Percentiles rank a stretch among this genome's conserved stretches.
phyloP scores from a whole-genome alignment of 2,888 invertebrate genomes.

The Nesidiocoris tenuis region DNA sequence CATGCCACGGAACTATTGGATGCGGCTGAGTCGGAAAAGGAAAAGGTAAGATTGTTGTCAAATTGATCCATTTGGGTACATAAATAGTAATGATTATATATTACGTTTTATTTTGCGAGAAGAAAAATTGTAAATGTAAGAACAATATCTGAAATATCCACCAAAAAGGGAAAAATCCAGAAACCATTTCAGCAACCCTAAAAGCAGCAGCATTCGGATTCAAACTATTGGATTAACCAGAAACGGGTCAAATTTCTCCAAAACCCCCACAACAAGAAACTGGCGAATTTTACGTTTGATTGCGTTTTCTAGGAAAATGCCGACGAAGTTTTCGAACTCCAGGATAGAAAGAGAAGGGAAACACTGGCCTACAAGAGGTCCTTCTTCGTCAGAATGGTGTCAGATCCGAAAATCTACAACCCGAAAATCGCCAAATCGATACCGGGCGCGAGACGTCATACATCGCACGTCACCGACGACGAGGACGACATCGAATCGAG shows the following conservation, averaged over 20 bases:
- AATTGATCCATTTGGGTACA: too few relatives aligned
- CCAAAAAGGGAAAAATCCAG: neutral
- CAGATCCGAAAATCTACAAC: constrained; percentile 94
- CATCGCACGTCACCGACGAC: constrained; percentile 56
- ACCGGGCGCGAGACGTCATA: constrained; percentile 62
- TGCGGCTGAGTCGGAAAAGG: constrained; percentile 61
- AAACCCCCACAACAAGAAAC: too few relatives aligned
- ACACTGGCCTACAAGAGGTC: constrained; percentile 87
- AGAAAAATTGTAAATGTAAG: too few relatives aligned
- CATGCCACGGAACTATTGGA: constrained; percentile 78
- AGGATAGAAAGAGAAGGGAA: constrained; percentile 72
- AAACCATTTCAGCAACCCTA: too few relatives aligned
- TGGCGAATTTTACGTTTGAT: too few relatives aligned
- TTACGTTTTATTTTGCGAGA: too few relatives aligned
- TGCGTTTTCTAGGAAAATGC: constrained; percentile 57
- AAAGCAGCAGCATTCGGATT: too few relatives aligned
- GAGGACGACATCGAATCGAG: constrained; percentile 53
- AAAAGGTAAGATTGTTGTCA: constrained; percentile 54
- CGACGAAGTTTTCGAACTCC: constrained; percentile 73
- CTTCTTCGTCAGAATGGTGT: constrained; percentile 96
- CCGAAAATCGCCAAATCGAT: constrained; percentile 81
- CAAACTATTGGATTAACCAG: too few relatives aligned
- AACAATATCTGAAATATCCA: too few relatives aligned
- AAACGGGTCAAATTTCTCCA: too few relatives aligned
- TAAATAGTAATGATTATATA: too few relatives aligned